These are phyloP conservation scores for Holothuria glaberrima DNA, from an alignment of 35 echinoderm and acorn worm genomes.

Conservation along the genomic window DNA sequence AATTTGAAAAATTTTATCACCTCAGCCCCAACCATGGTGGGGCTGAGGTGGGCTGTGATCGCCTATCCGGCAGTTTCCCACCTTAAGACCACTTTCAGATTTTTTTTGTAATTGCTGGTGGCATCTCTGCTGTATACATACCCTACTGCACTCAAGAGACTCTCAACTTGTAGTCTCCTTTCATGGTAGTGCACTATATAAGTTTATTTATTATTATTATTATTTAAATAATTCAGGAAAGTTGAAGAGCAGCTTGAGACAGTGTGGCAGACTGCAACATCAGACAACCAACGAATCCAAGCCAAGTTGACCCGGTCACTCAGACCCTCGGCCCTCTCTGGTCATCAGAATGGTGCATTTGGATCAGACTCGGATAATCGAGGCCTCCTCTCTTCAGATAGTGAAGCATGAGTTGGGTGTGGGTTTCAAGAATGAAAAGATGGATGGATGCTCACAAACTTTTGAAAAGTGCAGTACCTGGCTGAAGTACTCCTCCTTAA, in stretches of 20 bases:
- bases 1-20: too few relatives aligned
- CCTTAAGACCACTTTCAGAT: too few relatives aligned
- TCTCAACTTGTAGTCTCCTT: not conserved
- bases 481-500: too few relatives aligned
- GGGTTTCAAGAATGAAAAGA: not conserved
- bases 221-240: conserved; percentile 63
- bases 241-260: conserved; percentile 94
- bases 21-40: too few relatives aligned
- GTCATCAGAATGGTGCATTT: conserved; percentile 66
- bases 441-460: too few relatives aligned
- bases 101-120: too few relatives aligned
- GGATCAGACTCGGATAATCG: conserved; percentile 90
- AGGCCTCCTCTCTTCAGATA: conserved; percentile 84
- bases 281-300: conserved; percentile 88
- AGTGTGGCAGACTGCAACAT: conserved; percentile 87
- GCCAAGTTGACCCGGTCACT: conserved; percentile 69
- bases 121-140: too few relatives aligned
- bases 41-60: too few relatives aligned
- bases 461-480: too few relatives aligned
- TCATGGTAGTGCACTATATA: too few relatives aligned
- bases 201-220: too few relatives aligned
- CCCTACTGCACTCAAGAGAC: not conserved
- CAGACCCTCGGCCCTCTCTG: not conserved
- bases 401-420: conserved; percentile 61
- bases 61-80: too few relatives aligned